Conservation (phyloP, 2,888 invertebrate genomes). For the Hydropsyche betteni region DNA sequence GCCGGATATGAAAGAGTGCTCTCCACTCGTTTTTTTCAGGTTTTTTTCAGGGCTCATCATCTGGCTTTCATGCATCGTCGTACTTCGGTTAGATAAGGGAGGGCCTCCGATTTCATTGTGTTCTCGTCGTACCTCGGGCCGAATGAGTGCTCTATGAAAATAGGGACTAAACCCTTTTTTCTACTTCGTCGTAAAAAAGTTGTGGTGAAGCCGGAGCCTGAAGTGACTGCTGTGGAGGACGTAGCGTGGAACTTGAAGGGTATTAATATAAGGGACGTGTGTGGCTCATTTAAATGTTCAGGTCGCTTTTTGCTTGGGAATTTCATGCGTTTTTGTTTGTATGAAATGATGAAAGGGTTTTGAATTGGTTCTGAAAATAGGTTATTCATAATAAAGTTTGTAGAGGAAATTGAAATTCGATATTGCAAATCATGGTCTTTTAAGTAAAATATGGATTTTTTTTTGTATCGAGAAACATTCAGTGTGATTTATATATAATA, state of each 20-base stretch:
- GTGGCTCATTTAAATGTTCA: not conserved
- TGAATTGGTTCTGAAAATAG: no score
- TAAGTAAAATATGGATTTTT: no score
- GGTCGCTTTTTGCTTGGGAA: not conserved
- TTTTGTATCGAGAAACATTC: no score
- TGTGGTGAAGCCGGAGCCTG: not conserved
- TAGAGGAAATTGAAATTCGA: no score
- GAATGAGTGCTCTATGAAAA: not conserved
- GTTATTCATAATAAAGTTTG: no score
- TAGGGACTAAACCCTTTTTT: conserved; percentile 25
- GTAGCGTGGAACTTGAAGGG: not conserved
- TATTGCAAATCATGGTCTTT: no score
- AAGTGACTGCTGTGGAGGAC: conserved; percentile 19
- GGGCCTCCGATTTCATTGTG: conserved; percentile 28
- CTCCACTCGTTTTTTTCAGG: not conserved
- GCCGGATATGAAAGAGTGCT: not conserved
- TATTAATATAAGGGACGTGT: not conserved
- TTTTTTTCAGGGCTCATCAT: not conserved
- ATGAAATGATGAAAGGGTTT: no score
- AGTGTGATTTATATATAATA: no score
- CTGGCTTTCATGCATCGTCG: conserved; percentile 30
- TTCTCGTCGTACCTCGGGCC: not conserved
- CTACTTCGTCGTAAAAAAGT: not conserved
- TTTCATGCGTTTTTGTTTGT: not conserved
- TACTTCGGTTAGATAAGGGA: conserved; percentile 38